Conservation (phyloP, 2,797 vertebrate species). For the Aplochiton taeniatus region DNA sequence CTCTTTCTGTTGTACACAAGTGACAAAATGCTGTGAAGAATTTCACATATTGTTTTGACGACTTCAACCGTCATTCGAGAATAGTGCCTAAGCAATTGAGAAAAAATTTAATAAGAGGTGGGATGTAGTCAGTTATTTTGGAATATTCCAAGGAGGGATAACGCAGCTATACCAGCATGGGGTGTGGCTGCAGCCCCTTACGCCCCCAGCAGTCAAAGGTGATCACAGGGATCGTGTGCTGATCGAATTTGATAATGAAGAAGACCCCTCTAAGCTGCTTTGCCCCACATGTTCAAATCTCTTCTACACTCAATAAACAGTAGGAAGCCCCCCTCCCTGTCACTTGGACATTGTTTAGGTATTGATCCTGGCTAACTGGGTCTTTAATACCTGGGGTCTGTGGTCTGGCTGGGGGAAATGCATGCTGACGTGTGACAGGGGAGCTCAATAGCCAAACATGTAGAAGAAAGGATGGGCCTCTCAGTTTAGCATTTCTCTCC, state of each 20-base stretch:
- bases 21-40: too few species aligned
- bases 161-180: conserved; percentile 63
- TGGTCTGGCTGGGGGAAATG: conserved; percentile 66
- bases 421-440: conserved; percentile 75
- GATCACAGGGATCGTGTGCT: conserved; percentile 69
- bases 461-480: conserved; percentile 74
- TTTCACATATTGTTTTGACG: too few species aligned
- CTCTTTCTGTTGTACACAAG: too few species aligned
- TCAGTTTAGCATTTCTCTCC: conserved; percentile 72
- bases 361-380: conserved; percentile 77
- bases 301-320: conserved; percentile 67
- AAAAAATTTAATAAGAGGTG: not conserved
- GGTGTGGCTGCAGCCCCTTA: conserved; percentile 36
- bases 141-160: conserved; percentile 34
- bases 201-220: conserved; percentile 70
- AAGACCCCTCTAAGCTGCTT: conserved; percentile 78
- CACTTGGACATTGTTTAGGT: conserved; percentile 77
- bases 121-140: conserved; percentile 26
- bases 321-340: conserved; percentile 68
- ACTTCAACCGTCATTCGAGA: too few species aligned
- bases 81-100: too few species aligned
- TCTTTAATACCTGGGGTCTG: conserved; percentile 77
- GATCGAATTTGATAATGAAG: conserved; percentile 84
- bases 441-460: conserved; percentile 71
- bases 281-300: conserved; percentile 77